Base-by-base conservation (phyloP, 2,113 vertebrate genomes). In the Istiophorus platypterus region DNA sequence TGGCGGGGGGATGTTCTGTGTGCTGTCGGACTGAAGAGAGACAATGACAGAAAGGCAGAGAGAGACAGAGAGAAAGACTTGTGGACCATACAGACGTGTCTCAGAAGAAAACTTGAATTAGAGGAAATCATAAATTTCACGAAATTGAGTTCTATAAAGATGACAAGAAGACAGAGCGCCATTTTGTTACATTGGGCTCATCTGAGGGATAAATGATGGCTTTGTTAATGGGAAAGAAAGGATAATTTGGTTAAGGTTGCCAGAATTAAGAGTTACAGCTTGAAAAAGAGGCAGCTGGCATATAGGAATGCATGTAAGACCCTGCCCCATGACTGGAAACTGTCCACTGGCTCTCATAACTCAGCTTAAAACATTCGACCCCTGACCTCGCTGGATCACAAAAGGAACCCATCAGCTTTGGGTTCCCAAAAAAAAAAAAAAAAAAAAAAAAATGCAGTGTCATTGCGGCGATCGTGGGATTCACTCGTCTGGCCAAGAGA, bases 61-160 rank as follows among this genome's bases (percentile, higher is more conserved):
- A 45, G 15, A 17, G 45, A 76, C 59, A 26, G 54, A 59, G 56
- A 61, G 52, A 41, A 58, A 67, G 52, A 81, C 18, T 80, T 64
- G 80, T 61, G 27, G 69, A 56, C n/a, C 26, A 24, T n/a, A 63
- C 76, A 77, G 62, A n/a, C 65, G 70, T 42, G 56, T 62, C 18
- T 75, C 67, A 26, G 65, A 79, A 65, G 71, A 80, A 61, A 51
- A 56, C 71, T 70, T 82, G 56, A 41, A 66, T 65, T 39, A 24
- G 63, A 89, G 84, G 90, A 93, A 89, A 88, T 85, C 76, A 72
- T 86, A 78, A 88, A 91, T 88, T 82, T 63, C 39, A 26, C 54
- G 66, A 75, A 74, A 87, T 82, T 62, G 82, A 85, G 68, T 70
- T 72, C 47, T 81, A 54, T 51, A 70, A 72, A 82, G 61, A 84